A percentile compares a stretch with the other conserved stretches of the same genome.
phyloP scores from a whole-genome alignment of 2,113 vertebrate species.

The Chitala chitala region DNA sequence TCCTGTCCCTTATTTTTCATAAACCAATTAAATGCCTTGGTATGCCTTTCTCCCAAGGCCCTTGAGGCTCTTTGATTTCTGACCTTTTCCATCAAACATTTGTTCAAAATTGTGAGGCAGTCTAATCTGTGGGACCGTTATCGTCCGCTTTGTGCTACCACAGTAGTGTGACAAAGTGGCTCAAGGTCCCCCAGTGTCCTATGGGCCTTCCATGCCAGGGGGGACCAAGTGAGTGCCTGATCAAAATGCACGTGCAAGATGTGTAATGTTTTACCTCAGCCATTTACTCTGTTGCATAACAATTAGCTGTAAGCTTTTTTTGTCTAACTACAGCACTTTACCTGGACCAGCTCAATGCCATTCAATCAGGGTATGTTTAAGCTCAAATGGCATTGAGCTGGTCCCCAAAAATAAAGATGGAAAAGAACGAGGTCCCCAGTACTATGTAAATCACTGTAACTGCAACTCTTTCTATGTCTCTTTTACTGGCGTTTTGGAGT shows the following conservation, averaged over 20 bases:
- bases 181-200: constrained; percentile 8
- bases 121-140: neutral
- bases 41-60: neutral
- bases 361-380: too few relatives aligned
- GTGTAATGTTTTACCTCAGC: too few relatives aligned
- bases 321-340: too few relatives aligned
- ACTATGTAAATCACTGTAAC: too few relatives aligned
- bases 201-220: constrained; percentile 4
- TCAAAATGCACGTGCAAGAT: neutral
- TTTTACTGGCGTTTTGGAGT: neutral
- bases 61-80: neutral
- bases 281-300: too few relatives aligned
- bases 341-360: too few relatives aligned
- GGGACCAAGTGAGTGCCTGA: neutral
- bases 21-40: neutral
- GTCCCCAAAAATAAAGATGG: too few relatives aligned
- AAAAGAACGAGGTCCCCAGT: too few relatives aligned
- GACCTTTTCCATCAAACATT: neutral
- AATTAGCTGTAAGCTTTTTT: too few relatives aligned
- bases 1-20: neutral
- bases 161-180: neutral
- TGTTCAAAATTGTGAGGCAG: neutral
- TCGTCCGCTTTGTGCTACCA: neutral
- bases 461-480: neutral
- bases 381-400: too few relatives aligned